Conservation (phyloP, 2,113 vertebrate genomes). For the Aramus guarauna region DNA sequence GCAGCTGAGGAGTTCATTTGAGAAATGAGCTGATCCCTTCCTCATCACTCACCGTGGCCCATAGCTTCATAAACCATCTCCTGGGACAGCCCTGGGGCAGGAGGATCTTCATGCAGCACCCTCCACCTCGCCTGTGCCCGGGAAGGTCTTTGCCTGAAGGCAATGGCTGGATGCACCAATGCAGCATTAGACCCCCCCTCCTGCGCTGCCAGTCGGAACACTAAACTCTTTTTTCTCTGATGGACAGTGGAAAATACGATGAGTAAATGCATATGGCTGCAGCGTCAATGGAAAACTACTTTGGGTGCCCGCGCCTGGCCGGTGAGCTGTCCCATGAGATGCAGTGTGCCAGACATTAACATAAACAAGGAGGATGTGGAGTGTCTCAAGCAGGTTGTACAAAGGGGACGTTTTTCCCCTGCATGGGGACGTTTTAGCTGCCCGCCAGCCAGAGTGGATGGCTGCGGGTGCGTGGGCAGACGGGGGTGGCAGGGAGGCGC, state of each 20-base stretch:
- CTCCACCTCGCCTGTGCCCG: fast-evolving
- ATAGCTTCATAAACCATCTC: neutral
- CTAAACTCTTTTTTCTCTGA: neutral
- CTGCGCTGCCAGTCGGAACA: neutral
- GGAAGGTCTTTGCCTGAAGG: neutral
- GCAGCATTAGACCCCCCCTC: neutral
- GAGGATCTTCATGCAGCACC: neutral
- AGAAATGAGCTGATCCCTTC: neutral
- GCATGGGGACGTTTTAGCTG: neutral
- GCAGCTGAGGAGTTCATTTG: neutral
- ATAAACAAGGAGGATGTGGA: neutral
- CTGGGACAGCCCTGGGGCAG: neutral
- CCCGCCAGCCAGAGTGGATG: neutral
- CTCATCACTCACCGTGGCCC: neutral
- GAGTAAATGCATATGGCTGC: neutral
- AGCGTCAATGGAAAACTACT: neutral
- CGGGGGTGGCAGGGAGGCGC: neutral
- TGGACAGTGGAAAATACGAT: neutral
- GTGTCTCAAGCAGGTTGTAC: neutral
- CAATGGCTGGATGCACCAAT: fast-evolving
- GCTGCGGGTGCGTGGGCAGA: neutral
- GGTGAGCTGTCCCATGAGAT: fast-evolving
- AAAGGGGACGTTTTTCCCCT: neutral
- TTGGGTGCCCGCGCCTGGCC: neutral
- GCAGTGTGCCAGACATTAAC: neutral